These are phyloP conservation scores for Anorthoa munda DNA, from an alignment of 2,888 invertebrate genomes.

Conservation along the genomic window DNA sequence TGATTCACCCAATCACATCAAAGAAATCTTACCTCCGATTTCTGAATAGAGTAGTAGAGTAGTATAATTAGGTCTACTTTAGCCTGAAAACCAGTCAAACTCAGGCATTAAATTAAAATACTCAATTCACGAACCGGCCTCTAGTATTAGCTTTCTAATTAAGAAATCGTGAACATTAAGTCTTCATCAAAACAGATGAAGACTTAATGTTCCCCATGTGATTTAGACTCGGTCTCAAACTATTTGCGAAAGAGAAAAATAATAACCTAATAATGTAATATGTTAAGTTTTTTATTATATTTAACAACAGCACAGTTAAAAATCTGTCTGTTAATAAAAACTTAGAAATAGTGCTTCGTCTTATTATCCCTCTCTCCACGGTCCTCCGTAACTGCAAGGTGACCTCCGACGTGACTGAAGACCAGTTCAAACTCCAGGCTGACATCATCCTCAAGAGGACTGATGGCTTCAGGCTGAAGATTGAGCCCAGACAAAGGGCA, in stretches of 20 bases:
- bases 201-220: too few species aligned
- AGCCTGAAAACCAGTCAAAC: too few species aligned
- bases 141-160: constrained; percentile 25
- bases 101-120: too few species aligned
- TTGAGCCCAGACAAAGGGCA: constrained; percentile 91
- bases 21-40: too few species aligned
- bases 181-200: background rate
- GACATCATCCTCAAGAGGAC: constrained; percentile 94
- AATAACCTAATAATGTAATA: background rate
- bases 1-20: too few species aligned
- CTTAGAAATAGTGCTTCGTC: accelerated
- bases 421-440: constrained; percentile 86
- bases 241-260: background rate
- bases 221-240: background rate
- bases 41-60: too few species aligned
- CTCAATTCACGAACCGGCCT: too few species aligned
- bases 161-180: constrained; percentile 13
- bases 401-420: constrained; percentile 92
- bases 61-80: too few species aligned
- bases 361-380: constrained; percentile 91
- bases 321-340: constrained; percentile 12
- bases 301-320: background rate
- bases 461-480: constrained; percentile 93
- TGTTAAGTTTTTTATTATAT: constrained; percentile 7
- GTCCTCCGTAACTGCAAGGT: constrained; percentile 93